A percentile compares a stretch with the other conserved stretches of the same genome.
phyloP scores from a whole-genome alignment of 1,140 invertebrate genomes.

The Riptortus pedestris region DNA sequence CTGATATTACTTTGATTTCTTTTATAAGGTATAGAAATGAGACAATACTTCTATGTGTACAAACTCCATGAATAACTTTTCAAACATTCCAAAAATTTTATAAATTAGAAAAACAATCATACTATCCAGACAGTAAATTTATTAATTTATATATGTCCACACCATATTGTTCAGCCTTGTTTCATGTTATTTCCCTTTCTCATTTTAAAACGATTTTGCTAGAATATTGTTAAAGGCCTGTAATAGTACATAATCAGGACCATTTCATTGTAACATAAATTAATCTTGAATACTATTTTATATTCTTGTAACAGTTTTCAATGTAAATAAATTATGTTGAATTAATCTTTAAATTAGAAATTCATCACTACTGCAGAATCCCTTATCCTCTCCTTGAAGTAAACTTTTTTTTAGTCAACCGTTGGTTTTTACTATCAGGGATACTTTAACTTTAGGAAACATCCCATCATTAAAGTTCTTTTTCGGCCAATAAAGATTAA shows the following conservation, averaged over 20 bases:
- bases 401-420: too few relatives aligned
- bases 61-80: constrained; percentile 1
- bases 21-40: neutral
- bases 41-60: constrained; percentile 15
- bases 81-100: neutral
- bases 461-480: too few relatives aligned
- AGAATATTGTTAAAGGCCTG: constrained; percentile 22
- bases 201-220: too few relatives aligned
- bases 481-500: constrained; percentile 6
- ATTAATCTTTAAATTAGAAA: neutral
- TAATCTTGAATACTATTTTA: constrained; percentile 16
- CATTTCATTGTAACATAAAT: constrained; percentile 21
- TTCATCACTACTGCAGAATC: neutral
- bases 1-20: neutral
- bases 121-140: too few relatives aligned
- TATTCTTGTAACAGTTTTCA: constrained; percentile 9
- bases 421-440: too few relatives aligned
- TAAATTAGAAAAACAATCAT: neutral
- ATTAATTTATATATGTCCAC: too few relatives aligned
- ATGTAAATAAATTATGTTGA: neutral
- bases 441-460: too few relatives aligned
- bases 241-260: constrained; percentile 20
- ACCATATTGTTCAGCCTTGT: too few relatives aligned
- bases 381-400: neutral
- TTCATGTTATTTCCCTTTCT: too few relatives aligned